These are phyloP conservation scores for Drosophila triauraria DNA, from an alignment of 1,140 invertebrate genomes.

Conservation along the genomic window DNA sequence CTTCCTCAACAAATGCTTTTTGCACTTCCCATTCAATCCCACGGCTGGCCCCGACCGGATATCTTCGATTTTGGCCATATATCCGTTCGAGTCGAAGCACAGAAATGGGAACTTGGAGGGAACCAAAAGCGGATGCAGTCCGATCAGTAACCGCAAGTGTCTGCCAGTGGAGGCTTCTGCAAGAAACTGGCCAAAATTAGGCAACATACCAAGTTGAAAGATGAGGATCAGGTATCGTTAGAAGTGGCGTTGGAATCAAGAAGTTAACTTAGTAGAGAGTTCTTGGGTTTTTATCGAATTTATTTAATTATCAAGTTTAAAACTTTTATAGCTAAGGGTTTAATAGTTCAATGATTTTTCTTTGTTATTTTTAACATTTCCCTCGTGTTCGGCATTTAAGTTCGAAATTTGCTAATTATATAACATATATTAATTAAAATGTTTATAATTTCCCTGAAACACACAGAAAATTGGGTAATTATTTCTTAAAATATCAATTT, in stretches of 20 bases:
- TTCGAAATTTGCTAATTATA: no score
- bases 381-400: no score
- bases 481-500: no score
- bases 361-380: no score
- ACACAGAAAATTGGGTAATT: no score
- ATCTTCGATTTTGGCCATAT: constrained; percentile 77
- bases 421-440: no score
- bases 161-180: constrained; percentile 25
- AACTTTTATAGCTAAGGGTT: no score
- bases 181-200: constrained; percentile 16
- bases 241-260: no score
- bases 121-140: constrained; percentile 30
- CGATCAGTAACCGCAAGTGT: constrained; percentile 51
- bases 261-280: not conserved
- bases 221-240: not conserved
- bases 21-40: constrained; percentile 32
- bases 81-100: constrained; percentile 51
- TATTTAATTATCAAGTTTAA: no score
- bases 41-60: constrained; percentile 51
- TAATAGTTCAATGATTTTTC: no score
- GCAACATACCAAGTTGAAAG: constrained; percentile 1
- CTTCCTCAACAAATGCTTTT: not conserved
- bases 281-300: no score
- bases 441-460: no score
- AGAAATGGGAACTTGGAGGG: not conserved